phyloP scores from a whole-genome alignment of 2,113 vertebrate genomes.

The Ciconia stormi region DNA sequence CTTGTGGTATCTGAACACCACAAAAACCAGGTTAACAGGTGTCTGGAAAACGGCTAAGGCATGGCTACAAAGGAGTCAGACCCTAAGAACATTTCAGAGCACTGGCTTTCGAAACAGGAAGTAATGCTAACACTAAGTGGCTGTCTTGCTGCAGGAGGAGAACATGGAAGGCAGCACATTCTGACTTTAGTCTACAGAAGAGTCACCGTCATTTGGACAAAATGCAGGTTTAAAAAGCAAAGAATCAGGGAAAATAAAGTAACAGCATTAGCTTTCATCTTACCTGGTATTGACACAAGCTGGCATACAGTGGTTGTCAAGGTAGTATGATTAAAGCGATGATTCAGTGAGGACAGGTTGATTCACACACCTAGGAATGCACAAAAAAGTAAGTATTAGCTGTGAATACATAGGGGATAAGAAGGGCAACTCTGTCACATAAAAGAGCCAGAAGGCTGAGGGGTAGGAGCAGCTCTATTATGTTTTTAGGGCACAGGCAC shows the following conservation, averaged over 20 bases:
- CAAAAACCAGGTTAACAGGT: background rate
- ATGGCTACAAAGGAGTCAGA: background rate
- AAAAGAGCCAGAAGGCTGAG: background rate
- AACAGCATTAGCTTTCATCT: background rate
- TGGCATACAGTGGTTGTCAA: background rate
- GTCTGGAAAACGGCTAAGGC: background rate
- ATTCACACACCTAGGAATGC: background rate
- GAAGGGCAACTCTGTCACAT: background rate
- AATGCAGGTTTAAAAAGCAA: background rate
- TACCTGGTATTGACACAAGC: conserved; percentile 7
- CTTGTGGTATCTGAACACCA: background rate
- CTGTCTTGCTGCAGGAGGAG: background rate
- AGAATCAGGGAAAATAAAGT: background rate
- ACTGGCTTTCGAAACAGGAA: background rate
- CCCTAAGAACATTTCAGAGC: background rate
- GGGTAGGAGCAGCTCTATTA: background rate
- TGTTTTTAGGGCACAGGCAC: background rate
- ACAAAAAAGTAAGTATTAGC: background rate
- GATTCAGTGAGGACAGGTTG: background rate
- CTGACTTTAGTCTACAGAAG: background rate
- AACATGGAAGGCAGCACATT: background rate
- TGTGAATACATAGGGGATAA: background rate
- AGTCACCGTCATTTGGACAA: background rate
- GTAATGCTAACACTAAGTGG: background rate
- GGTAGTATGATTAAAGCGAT: background rate